A percentile compares a stretch with the other conserved stretches of the same genome.
These are phyloP conservation scores for Labroides dimidiatus DNA, from an alignment of 2,797 vertebrate species.

Conservation along the genomic window DNA sequence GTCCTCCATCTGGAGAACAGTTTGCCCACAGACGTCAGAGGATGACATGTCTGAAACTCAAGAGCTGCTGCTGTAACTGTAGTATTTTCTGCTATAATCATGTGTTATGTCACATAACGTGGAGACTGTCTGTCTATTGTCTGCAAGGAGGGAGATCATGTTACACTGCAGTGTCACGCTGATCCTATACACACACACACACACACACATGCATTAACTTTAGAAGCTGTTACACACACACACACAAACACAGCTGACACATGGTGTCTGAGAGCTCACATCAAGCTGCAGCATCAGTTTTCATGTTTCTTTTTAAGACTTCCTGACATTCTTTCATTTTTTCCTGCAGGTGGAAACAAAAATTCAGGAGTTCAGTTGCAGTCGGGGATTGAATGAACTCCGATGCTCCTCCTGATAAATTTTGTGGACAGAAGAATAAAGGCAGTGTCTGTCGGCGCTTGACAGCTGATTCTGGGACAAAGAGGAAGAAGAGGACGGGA, in stretches of 20 bases:
- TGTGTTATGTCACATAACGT: conserved; percentile 54
- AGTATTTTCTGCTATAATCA: conserved; percentile 26
- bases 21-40: conserved; percentile 19
- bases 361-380: not conserved
- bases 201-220: conserved; percentile 28
- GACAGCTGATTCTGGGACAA: conserved; percentile 30
- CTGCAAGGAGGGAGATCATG: conserved; percentile 58
- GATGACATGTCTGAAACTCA: conserved; percentile 38
- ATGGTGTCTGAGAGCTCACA: conserved; percentile 18
- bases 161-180: conserved; percentile 65
- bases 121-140: conserved; percentile 66
- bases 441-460: not conserved
- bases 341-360: conserved; percentile 15
- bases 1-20: conserved; percentile 14
- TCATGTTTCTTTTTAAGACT: not conserved
- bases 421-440: conserved; percentile 25
- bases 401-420: not conserved
- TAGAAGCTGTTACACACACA: conserved; percentile 23
- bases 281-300: conserved; percentile 18
- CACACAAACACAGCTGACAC: conserved; percentile 9
- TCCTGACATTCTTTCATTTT: not conserved
- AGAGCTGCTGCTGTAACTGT: conserved; percentile 34
- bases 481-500: conserved; percentile 7
- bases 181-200: conserved; percentile 25
- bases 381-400: conserved; percentile 34